A percentile compares a stretch with the other conserved stretches of the same genome.
Conservation (phyloP, 2,888 invertebrate genomes). For the Chymomyza caudatula region DNA sequence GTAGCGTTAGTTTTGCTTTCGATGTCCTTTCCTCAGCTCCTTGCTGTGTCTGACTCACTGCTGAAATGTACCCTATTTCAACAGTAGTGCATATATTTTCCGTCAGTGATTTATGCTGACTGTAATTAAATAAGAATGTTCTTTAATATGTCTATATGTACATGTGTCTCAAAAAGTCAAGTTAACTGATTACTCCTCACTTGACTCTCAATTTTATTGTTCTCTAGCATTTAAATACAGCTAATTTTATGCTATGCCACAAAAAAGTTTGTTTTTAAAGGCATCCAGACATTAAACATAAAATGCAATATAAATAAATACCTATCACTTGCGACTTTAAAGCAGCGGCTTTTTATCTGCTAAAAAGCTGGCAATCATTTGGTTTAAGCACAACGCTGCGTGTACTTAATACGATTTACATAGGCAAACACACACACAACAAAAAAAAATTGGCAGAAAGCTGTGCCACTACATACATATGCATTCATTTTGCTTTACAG, state of each 20-base stretch:
- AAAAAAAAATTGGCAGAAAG: neutral
- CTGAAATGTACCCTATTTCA: slow-evolving; percentile 15
- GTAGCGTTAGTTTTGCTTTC: neutral
- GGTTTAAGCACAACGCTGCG: slow-evolving; percentile 39
- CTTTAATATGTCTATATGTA: slow-evolving; percentile 45
- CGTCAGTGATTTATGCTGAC: slow-evolving; percentile 42
- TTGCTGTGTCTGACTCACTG: slow-evolving; percentile 33
- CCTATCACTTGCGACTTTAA: neutral
- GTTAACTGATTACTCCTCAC: neutral
- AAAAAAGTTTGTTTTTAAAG: slow-evolving; percentile 42
- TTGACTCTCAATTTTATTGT: neutral
- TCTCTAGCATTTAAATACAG: neutral
- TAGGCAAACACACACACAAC: neutral
- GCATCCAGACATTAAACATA: neutral
- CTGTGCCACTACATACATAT: slow-evolving; percentile 10
- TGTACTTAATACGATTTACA: slow-evolving; percentile 37
- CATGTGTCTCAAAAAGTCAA: neutral
- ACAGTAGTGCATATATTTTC: slow-evolving; percentile 14
- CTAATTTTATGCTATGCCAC: neutral
- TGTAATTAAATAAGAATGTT: slow-evolving; percentile 62
- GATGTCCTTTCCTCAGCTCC: neutral
- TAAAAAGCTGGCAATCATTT: slow-evolving; percentile 44
- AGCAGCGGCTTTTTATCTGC: slow-evolving; percentile 38
- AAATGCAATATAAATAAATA: slow-evolving; percentile 2
- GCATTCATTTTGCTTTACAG: slow-evolving; percentile 71